phyloP scores from a whole-genome alignment of 2,113 vertebrate genomes.

The Macrotus californicus region DNA sequence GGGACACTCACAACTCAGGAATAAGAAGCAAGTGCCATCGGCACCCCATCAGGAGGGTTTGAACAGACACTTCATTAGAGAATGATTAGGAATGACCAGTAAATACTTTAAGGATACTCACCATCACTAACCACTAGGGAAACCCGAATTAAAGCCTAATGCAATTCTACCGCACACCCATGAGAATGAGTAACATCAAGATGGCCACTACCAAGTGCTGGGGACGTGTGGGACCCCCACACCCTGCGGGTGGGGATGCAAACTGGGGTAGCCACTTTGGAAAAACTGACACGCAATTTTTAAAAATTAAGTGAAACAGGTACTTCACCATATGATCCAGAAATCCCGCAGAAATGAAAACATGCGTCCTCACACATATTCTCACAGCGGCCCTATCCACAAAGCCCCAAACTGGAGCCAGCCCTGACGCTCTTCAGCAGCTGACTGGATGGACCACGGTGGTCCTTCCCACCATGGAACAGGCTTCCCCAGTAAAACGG shows the following conservation, averaged over 20 bases:
- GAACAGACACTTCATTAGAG: fast-evolving
- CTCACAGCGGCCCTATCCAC: neutral
- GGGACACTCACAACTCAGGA: fast-evolving
- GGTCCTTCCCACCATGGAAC: fast-evolving
- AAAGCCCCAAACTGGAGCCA: neutral
- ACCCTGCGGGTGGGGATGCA: fast-evolving
- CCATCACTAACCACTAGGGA: neutral
- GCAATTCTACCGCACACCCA: neutral
- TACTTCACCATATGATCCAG: neutral
- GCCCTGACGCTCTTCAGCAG: neutral
- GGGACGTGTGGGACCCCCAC: fast-evolving
- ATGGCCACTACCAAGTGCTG: no score
- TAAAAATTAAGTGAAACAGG: neutral
- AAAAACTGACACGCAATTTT: neutral
- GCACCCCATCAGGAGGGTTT: fast-evolving
- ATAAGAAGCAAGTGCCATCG: fast-evolving
- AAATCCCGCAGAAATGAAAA: neutral
- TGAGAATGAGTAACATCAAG: no score
- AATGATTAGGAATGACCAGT: neutral
- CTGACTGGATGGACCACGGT: fast-evolving
- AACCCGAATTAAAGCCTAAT: neutral
- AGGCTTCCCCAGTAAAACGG: neutral
- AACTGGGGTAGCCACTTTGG: neutral
- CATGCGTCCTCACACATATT: fast-evolving
- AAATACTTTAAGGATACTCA: neutral